Conservation (phyloP, 1,140 invertebrate genomes). For the Neotoxoptera formosana region DNA sequence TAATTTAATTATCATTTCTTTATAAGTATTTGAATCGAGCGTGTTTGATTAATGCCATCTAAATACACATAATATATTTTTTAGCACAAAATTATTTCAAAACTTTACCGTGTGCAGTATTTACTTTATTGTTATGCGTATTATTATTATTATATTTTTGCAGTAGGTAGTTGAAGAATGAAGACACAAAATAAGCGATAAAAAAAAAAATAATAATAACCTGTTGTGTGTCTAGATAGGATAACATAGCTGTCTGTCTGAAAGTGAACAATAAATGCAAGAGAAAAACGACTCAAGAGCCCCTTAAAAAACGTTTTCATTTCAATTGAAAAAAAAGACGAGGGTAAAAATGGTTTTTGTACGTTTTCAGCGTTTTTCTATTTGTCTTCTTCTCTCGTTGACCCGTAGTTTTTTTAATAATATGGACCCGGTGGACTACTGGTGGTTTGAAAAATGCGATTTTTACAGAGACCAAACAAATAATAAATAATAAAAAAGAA, state of each 20-base stretch:
- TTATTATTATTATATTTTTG: neutral
- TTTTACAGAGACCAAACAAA: slow-evolving; percentile 39
- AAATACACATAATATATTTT: neutral
- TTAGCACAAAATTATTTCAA: neutral
- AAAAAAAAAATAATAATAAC: slow-evolving; percentile 38
- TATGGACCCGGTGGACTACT: slow-evolving; percentile 25
- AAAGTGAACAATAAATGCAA: slow-evolving; percentile 51
- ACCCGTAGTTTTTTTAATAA: slow-evolving; percentile 53
- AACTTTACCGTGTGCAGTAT: neutral
- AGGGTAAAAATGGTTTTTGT: slow-evolving; percentile 52
- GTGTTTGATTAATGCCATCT: neutral
- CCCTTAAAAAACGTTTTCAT: slow-evolving; percentile 53
- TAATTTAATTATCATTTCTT: neutral
- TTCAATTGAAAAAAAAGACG: slow-evolving; percentile 45
- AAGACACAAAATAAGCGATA: neutral
- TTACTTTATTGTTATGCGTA: neutral
- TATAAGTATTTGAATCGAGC: neutral
- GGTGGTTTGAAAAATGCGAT: slow-evolving; percentile 44
- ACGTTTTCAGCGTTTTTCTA: slow-evolving; percentile 53
- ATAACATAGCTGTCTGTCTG: slow-evolving; percentile 33
- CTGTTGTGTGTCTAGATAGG: slow-evolving; percentile 29
- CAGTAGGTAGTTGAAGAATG: neutral
- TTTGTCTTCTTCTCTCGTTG: slow-evolving; percentile 54
- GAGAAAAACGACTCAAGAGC: slow-evolving; percentile 43
- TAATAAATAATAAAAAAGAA: slow-evolving; percentile 18